Percentiles rank a stretch among this genome's conserved stretches.
Conservation (phyloP, 2,113 vertebrate species). For the Pangasianodon hypophthalmus region DNA sequence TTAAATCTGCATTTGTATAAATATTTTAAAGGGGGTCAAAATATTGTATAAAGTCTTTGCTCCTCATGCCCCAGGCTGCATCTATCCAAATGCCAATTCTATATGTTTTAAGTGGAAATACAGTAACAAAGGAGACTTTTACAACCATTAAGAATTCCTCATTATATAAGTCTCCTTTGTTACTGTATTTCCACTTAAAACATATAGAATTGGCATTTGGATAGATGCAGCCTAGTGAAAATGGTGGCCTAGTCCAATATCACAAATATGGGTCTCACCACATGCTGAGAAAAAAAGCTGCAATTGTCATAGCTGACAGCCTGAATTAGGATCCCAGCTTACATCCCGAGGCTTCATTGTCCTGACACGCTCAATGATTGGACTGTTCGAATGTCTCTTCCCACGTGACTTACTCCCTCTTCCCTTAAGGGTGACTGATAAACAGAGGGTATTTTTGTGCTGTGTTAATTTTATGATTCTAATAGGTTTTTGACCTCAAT, state of each 20-base stretch:
- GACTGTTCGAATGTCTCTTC: constrained; percentile 47
- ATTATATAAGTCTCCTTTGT: neutral
- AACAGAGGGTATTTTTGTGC: constrained; percentile 39
- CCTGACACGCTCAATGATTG: constrained; percentile 50
- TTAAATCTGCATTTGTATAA: constrained; percentile 9
- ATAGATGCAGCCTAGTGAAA: constrained; percentile 10
- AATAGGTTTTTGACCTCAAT: constrained; percentile 80
- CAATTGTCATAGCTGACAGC: constrained; percentile 56
- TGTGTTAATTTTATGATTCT: constrained; percentile 66
- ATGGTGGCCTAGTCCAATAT: constrained; percentile 18
- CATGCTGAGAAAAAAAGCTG: constrained; percentile 34
- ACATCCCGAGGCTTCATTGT: constrained; percentile 55
- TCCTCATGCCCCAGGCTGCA: neutral
- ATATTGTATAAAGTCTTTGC: neutral
- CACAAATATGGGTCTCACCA: constrained; percentile 16
- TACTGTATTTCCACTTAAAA: no score
- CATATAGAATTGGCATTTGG: neutral
- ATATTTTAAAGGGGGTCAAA: constrained; percentile 15
- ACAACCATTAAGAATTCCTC: no score
- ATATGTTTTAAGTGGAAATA: no score
- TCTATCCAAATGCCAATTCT: no score
- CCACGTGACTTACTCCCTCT: constrained; percentile 54
- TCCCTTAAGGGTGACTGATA: constrained; percentile 53
- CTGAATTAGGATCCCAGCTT: constrained; percentile 55
- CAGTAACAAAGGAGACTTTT: no score